These are phyloP conservation scores for Heterochromis multidens DNA, from an alignment of 2,113 vertebrate species.

Conservation along the genomic window DNA sequence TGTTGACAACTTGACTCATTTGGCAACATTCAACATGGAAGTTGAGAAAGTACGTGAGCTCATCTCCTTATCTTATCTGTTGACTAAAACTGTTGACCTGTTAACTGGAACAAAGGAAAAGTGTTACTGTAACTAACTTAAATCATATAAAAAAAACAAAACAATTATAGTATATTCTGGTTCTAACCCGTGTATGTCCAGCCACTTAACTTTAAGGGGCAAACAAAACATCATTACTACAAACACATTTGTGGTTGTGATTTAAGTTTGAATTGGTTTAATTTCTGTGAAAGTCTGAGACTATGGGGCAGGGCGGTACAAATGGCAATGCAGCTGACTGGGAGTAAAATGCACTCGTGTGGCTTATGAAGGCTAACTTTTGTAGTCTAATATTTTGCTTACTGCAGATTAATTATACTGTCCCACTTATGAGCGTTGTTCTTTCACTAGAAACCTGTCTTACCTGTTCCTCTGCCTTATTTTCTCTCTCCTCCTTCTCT, in stretches of 20 bases:
- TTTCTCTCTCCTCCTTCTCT: constrained; percentile 1
- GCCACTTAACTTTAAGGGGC: not conserved
- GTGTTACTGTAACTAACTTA: not conserved
- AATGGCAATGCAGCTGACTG: not conserved
- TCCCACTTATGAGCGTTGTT: constrained; percentile 6
- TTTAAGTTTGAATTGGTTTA: not conserved
- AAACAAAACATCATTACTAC: not conserved
- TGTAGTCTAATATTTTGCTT: not conserved
- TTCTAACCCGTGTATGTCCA: not conserved
- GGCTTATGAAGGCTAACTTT: not conserved
- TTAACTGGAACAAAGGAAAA: not conserved
- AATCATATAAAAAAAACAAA: not conserved
- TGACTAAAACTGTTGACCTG: not conserved
- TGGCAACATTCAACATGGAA: not conserved
- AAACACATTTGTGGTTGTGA: not conserved
- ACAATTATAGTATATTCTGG: not conserved
- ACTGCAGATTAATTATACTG: not conserved
- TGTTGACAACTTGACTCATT: not conserved
- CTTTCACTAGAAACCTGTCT: constrained; percentile 64
- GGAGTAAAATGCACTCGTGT: not conserved
- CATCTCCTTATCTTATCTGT: not conserved
- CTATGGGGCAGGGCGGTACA: not conserved
- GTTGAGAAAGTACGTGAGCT: not conserved
- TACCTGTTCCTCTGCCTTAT: constrained; percentile 64
- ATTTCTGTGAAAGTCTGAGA: not conserved